Conservation (phyloP, 2,113 vertebrate genomes). For the Canis aureus region DNA sequence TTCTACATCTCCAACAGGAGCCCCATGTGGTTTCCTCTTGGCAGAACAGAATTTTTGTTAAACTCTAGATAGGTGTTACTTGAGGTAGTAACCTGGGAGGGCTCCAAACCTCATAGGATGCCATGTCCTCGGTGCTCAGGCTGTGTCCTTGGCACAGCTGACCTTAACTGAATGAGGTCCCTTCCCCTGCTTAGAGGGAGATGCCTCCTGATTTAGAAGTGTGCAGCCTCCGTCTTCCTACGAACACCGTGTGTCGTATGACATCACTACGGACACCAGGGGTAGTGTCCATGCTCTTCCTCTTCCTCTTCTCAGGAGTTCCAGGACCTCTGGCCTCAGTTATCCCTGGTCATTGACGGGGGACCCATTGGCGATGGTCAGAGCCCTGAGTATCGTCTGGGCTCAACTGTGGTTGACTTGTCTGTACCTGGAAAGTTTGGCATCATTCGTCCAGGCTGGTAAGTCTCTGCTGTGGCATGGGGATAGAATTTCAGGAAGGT, state of each 20-base stretch:
- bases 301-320: constrained; percentile 91
- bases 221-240: not conserved
- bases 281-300: not conserved
- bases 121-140: not conserved
- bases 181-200: not conserved
- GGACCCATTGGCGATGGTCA: constrained; percentile 91
- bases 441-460: constrained; percentile 96
- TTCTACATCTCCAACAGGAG: not conserved
- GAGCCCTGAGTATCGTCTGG: constrained; percentile 91
- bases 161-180: not conserved
- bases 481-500: not conserved
- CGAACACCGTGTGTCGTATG: not conserved
- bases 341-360: constrained; percentile 94
- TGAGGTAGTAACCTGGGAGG: not conserved
- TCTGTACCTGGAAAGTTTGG: constrained; percentile 92
- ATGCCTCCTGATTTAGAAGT: not conserved
- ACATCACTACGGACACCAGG: not conserved
- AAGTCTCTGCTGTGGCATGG: constrained; percentile 77
- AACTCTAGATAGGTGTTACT: not conserved
- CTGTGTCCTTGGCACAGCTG: not conserved
- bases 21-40: not conserved
- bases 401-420: constrained; percentile 96
- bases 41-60: not conserved
- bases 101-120: not conserved
- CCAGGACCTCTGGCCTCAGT: constrained; percentile 94